Conservation (phyloP, 1,140 invertebrate species). For the Phocides pigmalion region DNA sequence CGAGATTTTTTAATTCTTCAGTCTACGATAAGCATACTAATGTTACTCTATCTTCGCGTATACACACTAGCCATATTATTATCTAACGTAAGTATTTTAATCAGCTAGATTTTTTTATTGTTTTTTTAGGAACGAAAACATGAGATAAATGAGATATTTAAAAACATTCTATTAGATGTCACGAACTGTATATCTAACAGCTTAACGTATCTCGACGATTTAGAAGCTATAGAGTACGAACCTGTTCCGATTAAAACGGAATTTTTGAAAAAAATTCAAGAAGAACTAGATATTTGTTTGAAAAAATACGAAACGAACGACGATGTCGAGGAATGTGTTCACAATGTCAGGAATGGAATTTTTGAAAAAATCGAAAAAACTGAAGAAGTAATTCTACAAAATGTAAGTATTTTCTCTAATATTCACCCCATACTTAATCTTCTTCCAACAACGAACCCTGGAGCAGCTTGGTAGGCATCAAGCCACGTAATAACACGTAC, state of each 20-base stretch:
- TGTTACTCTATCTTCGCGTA: too few relatives aligned
- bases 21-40: too few relatives aligned
- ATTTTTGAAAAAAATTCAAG: conserved; percentile 41
- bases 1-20: too few relatives aligned
- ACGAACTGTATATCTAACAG: conserved; percentile 42
- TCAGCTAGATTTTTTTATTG: too few relatives aligned
- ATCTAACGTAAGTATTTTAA: too few relatives aligned
- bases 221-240: conserved; percentile 10
- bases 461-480: too few relatives aligned
- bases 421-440: not conserved
- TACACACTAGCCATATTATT: too few relatives aligned
- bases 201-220: conserved; percentile 21
- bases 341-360: conserved; percentile 39
- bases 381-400: conserved; percentile 37
- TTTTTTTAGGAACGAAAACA: conserved; percentile 46
- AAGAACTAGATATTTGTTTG: conserved; percentile 37
- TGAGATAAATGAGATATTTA: conserved; percentile 41
- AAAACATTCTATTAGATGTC: conserved; percentile 39
- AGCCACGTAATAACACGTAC: too few relatives aligned
- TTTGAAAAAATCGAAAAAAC: conserved; percentile 35
- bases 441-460: not conserved
- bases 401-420: conserved; percentile 35
- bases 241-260: conserved; percentile 32
- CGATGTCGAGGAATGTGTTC: conserved; percentile 45
- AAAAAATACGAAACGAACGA: conserved; percentile 31